Conservation (phyloP, 2,113 vertebrate genomes). For the Delphinus delphis region DNA sequence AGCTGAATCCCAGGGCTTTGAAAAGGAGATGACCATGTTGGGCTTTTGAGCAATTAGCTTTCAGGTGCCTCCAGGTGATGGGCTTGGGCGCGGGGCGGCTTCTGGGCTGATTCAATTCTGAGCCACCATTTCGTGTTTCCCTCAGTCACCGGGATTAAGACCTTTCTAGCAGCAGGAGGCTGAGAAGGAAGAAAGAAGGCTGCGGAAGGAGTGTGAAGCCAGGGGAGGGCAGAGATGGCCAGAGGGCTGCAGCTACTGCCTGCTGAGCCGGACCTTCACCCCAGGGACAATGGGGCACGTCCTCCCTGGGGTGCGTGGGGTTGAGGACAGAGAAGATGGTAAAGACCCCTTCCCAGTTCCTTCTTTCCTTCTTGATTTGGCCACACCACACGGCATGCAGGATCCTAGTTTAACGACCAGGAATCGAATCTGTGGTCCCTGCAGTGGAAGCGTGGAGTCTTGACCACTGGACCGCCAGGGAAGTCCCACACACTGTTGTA, state of each 20-base stretch:
- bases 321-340: rapidly evolving
- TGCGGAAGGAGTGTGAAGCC: rapidly evolving
- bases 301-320: background rate
- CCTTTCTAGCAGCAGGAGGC: background rate
- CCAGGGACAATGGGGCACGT: rapidly evolving
- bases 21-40: background rate
- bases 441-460: background rate
- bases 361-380: background rate
- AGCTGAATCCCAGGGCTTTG: background rate
- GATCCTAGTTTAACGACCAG: background rate
- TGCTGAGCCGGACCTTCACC: background rate
- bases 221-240: rapidly evolving
- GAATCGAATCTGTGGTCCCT: background rate
- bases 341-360: background rate
- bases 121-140: background rate
- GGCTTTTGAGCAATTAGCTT: background rate
- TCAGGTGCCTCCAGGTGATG: background rate
- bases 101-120: background rate
- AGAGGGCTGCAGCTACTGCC: too few species aligned
- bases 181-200: rapidly evolving
- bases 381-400: background rate
- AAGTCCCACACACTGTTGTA: background rate
- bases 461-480: background rate
- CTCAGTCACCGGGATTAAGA: background rate
- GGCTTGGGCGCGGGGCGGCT: background rate